These are phyloP conservation scores for Syngnathus scovelli DNA, from an alignment of 2,113 vertebrate genomes.

Conservation along the genomic window DNA sequence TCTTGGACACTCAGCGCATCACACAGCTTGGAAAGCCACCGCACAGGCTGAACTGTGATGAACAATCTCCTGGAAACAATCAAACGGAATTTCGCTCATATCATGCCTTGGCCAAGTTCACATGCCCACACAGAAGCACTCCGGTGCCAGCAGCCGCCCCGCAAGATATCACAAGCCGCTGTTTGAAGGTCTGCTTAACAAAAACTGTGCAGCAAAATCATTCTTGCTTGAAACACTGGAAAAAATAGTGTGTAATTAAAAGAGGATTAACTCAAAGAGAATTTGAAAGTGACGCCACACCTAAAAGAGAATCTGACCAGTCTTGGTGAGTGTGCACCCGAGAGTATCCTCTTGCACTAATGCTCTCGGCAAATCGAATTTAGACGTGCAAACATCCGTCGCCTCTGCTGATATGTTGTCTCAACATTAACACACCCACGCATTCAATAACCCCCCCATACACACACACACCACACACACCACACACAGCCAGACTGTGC, in stretches of 20 bases:
- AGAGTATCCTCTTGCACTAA: slow-evolving; percentile 52
- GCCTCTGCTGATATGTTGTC: slow-evolving; percentile 61
- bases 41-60: slow-evolving; percentile 46
- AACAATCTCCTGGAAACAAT: slow-evolving; percentile 60
- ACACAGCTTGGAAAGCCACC: slow-evolving; percentile 51
- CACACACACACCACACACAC: slow-evolving; percentile 28
- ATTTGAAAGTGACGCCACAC: slow-evolving; percentile 22
- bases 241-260: not conserved
- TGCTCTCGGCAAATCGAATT: slow-evolving; percentile 62
- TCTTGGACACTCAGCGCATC: slow-evolving; percentile 46
- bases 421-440: slow-evolving; percentile 33
- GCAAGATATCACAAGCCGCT: slow-evolving; percentile 20
- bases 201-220: slow-evolving; percentile 22
- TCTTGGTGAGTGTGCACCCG: slow-evolving; percentile 9
- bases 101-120: slow-evolving; percentile 53
- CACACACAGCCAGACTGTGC: slow-evolving; percentile 22
- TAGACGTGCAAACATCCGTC: slow-evolving; percentile 50
- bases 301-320: slow-evolving; percentile 37
- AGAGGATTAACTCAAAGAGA: slow-evolving; percentile 17
- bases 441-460: not conserved
- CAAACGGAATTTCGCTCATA: slow-evolving; percentile 55
- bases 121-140: slow-evolving; percentile 51
- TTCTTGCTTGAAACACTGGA: slow-evolving; percentile 15
- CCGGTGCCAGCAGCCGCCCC: slow-evolving; percentile 30
- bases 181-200: slow-evolving; percentile 31